Conservation (phyloP, 2,888 invertebrate species). For the Aspidiotus destructor region DNA sequence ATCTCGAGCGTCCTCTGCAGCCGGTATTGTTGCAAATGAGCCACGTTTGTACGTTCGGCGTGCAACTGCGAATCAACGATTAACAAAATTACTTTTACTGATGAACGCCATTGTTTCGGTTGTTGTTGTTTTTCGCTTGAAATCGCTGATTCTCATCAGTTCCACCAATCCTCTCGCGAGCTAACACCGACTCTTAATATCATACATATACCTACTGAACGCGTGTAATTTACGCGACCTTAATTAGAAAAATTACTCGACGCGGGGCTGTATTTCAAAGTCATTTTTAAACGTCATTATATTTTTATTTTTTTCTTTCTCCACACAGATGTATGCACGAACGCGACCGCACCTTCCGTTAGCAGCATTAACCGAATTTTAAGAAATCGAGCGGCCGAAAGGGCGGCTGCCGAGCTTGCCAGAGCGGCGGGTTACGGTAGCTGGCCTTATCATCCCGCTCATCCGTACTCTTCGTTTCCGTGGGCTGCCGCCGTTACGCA, state of each 20-base stretch:
- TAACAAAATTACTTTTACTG: too few relatives aligned
- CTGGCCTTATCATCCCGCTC: constrained; percentile 52
- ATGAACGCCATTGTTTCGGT: background rate
- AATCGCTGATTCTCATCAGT: background rate
- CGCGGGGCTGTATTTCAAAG: background rate
- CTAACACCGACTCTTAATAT: background rate
- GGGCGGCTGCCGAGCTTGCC: constrained; percentile 92
- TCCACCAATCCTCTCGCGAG: background rate
- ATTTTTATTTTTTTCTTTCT: constrained; percentile 13
- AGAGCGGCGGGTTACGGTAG: constrained; percentile 76
- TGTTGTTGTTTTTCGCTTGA: background rate
- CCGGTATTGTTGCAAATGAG: too few relatives aligned
- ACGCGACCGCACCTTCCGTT: constrained; percentile 90
- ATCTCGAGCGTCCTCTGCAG: too few relatives aligned
- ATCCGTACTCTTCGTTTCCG: constrained; percentile 48
- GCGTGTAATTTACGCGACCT: background rate
- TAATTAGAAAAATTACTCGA: background rate
- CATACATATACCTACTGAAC: background rate
- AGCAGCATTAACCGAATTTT: constrained; percentile 94
- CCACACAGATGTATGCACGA: constrained; percentile 79
- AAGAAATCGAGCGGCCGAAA: constrained; percentile 87
- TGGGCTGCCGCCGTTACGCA: constrained; percentile 92
- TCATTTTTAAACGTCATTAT: background rate
- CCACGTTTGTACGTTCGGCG: too few relatives aligned
- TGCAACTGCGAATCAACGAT: too few relatives aligned